These are phyloP conservation scores for Nautilus pompilius DNA, from an alignment of 1,140 invertebrate genomes.

Conservation along the genomic window DNA sequence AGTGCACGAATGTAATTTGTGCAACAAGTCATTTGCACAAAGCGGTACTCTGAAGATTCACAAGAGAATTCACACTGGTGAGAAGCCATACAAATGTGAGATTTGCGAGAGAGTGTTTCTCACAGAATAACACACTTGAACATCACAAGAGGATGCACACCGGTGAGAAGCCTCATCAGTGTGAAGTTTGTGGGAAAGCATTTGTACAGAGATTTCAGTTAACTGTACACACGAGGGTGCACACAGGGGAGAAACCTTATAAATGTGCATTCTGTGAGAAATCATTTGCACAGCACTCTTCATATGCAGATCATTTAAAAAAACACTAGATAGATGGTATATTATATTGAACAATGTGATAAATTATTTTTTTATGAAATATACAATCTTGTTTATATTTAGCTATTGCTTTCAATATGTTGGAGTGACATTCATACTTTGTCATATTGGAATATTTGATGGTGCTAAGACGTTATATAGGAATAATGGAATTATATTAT, in stretches of 20 bases:
- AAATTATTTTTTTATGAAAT: too few relatives aligned
- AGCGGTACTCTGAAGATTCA: conserved; percentile 79
- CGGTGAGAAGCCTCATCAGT: conserved; percentile 55
- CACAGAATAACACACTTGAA: conserved; percentile 78
- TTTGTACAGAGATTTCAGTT: conserved; percentile 66
- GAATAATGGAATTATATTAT: too few relatives aligned
- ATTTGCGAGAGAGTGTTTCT: conserved; percentile 78
- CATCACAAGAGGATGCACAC: conserved; percentile 73
- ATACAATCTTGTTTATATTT: too few relatives aligned
- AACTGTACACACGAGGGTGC: neutral
- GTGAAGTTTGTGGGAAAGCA: conserved; percentile 64
- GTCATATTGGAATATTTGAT: too few relatives aligned
- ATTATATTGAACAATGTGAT: too few relatives aligned
- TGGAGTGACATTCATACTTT: too few relatives aligned
- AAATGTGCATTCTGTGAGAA: conserved; percentile 84
- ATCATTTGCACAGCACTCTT: conserved; percentile 82
- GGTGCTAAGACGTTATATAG: too few relatives aligned
- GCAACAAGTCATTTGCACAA: conserved; percentile 83
- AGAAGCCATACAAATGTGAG: conserved; percentile 75
- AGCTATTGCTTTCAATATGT: too few relatives aligned
- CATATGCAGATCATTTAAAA: too few relatives aligned
- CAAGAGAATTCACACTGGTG: conserved; percentile 68
- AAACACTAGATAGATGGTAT: too few relatives aligned
- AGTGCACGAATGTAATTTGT: conserved; percentile 81
- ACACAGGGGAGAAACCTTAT: conserved; percentile 76